Conservation (phyloP, 2,888 invertebrate genomes). For the Nebria brevicollis region DNA sequence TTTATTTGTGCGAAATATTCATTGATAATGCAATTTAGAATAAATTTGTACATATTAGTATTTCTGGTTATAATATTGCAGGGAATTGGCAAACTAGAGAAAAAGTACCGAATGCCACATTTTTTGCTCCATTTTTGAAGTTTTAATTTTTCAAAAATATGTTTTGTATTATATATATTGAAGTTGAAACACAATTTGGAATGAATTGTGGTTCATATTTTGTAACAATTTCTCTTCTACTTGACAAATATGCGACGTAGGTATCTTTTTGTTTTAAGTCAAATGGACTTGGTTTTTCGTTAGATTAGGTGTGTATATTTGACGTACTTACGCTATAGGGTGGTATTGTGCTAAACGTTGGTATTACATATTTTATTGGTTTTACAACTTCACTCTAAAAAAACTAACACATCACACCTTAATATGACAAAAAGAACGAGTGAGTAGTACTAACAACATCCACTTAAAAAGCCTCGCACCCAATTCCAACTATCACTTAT, state of each 20-base stretch:
- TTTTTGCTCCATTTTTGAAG: too few relatives aligned
- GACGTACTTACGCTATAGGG: background rate
- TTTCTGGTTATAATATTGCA: too few relatives aligned
- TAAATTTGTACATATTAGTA: too few relatives aligned
- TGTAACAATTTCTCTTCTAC: background rate
- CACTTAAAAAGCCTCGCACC: constrained; percentile 8
- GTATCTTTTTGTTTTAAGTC: background rate
- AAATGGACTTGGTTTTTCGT: background rate
- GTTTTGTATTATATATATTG: too few relatives aligned
- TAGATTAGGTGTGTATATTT: background rate
- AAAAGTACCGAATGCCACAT: too few relatives aligned
- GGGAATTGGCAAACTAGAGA: too few relatives aligned
- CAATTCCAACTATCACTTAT: background rate
- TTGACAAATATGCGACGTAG: background rate
- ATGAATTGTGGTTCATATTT: too few relatives aligned
- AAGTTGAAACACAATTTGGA: too few relatives aligned
- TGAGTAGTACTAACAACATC: constrained; percentile 46
- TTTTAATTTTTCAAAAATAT: too few relatives aligned
- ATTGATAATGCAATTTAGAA: too few relatives aligned
- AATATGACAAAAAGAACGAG: constrained; percentile 44
- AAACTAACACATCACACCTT: constrained; percentile 46
- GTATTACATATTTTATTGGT: background rate
- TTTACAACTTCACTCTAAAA: constrained; percentile 41
- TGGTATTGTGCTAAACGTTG: background rate
- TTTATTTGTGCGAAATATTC: too few relatives aligned